Evolutionary conservation across 2,888 invertebrate genomes (phyloP).

Genomic region (Pterostichus madidus): DNA sequence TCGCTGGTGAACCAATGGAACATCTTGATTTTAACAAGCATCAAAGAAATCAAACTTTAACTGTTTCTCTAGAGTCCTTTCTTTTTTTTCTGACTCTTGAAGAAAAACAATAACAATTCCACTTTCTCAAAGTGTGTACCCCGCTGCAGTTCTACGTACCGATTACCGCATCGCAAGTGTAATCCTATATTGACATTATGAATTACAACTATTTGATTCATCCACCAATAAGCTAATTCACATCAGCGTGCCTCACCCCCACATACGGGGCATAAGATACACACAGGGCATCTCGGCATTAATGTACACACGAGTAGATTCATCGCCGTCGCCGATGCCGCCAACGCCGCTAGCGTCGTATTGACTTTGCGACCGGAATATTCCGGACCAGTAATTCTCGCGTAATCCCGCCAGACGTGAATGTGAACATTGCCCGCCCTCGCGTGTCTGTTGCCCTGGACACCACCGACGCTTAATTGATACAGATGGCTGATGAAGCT

Average conservation of each 20-base stretch:
- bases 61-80: too few relatives aligned
- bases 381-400: conserved; percentile 63
- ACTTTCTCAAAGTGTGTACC: too few relatives aligned
- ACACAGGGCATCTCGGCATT: conserved; percentile 15
- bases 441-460: not conserved
- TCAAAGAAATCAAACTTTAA: too few relatives aligned
- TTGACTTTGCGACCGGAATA: conserved; percentile 66
- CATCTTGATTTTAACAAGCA: too few relatives aligned
- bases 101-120: too few relatives aligned
- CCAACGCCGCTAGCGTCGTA: conserved; percentile 17
- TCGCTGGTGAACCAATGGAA: too few relatives aligned
- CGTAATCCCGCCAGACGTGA: conserved; percentile 59
- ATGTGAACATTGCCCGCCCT: not conserved
- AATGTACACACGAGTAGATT: conserved; percentile 49
- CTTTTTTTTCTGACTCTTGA: too few relatives aligned
- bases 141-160: not conserved
- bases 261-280: too few relatives aligned
- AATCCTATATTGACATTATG: conserved; percentile 59
- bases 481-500: conserved; percentile 49
- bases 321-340: not conserved
- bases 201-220: conserved; percentile 63
- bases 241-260: not conserved
- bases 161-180: not conserved
- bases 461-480: conserved; percentile 58
- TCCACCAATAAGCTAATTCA: conserved; percentile 63